Conservation (phyloP, 2,113 vertebrate genomes). For the Megaceryle torquata region DNA sequence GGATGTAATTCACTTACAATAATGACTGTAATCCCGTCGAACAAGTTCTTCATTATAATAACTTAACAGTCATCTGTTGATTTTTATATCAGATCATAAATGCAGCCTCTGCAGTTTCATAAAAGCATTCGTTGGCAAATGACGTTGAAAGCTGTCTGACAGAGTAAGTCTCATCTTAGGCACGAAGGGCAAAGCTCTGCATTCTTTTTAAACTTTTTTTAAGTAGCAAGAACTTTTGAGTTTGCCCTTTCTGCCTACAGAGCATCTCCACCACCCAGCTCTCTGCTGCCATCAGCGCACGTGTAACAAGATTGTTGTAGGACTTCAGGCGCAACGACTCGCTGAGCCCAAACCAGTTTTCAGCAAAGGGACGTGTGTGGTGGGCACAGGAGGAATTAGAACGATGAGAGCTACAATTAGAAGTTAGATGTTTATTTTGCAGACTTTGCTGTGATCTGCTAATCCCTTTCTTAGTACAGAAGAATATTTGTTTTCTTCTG, state of each 20-base stretch:
- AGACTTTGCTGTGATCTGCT: constrained; percentile 16
- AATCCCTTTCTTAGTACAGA: constrained; percentile 36
- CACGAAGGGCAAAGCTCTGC: background rate
- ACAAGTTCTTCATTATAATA: constrained; percentile 50
- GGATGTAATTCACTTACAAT: constrained; percentile 41
- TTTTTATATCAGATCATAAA: constrained; percentile 43
- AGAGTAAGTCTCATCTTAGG: background rate
- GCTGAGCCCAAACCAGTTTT: fast-evolving
- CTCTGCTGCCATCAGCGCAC: background rate
- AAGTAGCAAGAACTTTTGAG: background rate
- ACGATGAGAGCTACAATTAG: constrained; percentile 4
- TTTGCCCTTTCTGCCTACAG: background rate
- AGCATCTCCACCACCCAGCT: background rate
- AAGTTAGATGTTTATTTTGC: constrained; percentile 10
- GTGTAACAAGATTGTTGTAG: background rate
- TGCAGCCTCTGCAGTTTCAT: constrained; percentile 7
- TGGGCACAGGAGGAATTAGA: background rate
- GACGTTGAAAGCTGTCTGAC: background rate
- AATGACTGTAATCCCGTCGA: constrained; percentile 23
- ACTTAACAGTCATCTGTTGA: constrained; percentile 50
- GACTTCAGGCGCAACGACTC: background rate
- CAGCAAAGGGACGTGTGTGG: background rate
- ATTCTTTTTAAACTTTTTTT: background rate
- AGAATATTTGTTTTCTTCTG: constrained; percentile 44
- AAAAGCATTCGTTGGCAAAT: background rate